A percentile compares a stretch with the other conserved stretches of the same genome.
Conservation (phyloP, 37 sponge, comb jelly and placozoan species). For the Cliona cf. orientalis region DNA sequence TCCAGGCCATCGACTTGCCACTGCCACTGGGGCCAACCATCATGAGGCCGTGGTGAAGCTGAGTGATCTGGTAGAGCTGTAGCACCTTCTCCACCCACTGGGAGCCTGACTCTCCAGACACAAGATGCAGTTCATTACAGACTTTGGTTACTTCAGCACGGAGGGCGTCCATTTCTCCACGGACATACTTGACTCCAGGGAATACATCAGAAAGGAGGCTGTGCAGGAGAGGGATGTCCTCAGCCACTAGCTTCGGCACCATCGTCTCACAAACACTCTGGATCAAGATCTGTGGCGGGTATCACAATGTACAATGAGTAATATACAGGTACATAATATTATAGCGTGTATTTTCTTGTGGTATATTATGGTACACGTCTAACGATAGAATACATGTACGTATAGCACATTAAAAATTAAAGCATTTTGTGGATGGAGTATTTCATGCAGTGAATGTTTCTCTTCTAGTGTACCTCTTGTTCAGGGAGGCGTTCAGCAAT, state of each 20-base stretch:
- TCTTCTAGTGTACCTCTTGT: constrained; percentile 97
- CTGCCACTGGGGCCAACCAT: constrained; percentile 99
- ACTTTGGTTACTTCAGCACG: constrained; percentile 86
- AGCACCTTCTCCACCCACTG: constrained; percentile 97
- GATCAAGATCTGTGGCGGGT: constrained; percentile 85
- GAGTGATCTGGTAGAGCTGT: constrained; percentile 95
- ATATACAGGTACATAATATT: too few relatives aligned
- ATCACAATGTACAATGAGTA: too few relatives aligned
- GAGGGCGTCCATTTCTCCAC: constrained; percentile 85
- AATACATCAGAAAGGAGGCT: constrained; percentile 97
- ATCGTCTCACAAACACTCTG: constrained; percentile 98
- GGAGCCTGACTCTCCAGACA: constrained; percentile 85
- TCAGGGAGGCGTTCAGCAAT: constrained; percentile 86
- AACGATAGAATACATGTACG: too few relatives aligned
- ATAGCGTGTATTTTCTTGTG: too few relatives aligned
- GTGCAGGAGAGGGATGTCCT: constrained; percentile 96
- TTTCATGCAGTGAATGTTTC: too few relatives aligned
- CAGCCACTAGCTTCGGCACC: constrained; percentile 98
- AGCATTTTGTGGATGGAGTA: too few relatives aligned
- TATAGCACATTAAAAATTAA: too few relatives aligned
- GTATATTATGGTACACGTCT: too few relatives aligned
- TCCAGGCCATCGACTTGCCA: constrained; percentile 97
- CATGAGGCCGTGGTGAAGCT: constrained; percentile 95
- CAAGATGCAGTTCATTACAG: constrained; percentile 84
- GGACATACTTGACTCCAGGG: constrained; percentile 86